These are phyloP conservation scores for Sphenodon punctatus DNA, from an alignment of 2,797 vertebrate species.

Conservation along the genomic window DNA sequence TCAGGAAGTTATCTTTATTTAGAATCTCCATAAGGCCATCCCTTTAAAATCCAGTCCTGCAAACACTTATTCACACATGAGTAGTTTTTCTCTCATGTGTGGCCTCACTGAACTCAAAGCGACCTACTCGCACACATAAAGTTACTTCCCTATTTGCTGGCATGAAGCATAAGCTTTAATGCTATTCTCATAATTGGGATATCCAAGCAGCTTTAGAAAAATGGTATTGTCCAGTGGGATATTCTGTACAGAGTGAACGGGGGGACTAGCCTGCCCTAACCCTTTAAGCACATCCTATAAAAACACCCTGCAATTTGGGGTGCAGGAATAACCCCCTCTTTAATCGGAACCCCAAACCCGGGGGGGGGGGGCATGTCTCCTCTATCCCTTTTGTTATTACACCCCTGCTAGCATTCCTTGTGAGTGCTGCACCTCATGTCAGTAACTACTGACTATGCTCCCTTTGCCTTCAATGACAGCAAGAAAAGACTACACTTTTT, in stretches of 20 bases:
- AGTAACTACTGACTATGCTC: too few relatives aligned
- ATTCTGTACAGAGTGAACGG: too few relatives aligned
- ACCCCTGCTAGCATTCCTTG: too few relatives aligned
- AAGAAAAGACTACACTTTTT: not conserved
- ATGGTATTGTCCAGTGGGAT: too few relatives aligned
- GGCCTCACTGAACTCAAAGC: not conserved
- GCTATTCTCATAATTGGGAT: not conserved
- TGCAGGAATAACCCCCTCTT: too few relatives aligned
- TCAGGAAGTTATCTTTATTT: not conserved
- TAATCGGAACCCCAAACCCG: too few relatives aligned
- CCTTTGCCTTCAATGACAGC: not conserved
- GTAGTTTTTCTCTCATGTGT: not conserved
- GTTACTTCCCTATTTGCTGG: not conserved
- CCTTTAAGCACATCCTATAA: too few relatives aligned
- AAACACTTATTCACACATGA: rapidly evolving
- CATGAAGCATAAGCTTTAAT: not conserved
- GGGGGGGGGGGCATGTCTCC: too few relatives aligned
- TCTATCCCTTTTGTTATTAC: too few relatives aligned
- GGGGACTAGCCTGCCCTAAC: too few relatives aligned
- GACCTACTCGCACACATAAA: not conserved
- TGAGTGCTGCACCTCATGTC: too few relatives aligned
- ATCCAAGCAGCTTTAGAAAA: not conserved
- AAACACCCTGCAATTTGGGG: too few relatives aligned
- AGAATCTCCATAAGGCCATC: not conserved
- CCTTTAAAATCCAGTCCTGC: not conserved